Conservation (phyloP, 1,140 invertebrate species). For the Eubasilissa regina region DNA sequence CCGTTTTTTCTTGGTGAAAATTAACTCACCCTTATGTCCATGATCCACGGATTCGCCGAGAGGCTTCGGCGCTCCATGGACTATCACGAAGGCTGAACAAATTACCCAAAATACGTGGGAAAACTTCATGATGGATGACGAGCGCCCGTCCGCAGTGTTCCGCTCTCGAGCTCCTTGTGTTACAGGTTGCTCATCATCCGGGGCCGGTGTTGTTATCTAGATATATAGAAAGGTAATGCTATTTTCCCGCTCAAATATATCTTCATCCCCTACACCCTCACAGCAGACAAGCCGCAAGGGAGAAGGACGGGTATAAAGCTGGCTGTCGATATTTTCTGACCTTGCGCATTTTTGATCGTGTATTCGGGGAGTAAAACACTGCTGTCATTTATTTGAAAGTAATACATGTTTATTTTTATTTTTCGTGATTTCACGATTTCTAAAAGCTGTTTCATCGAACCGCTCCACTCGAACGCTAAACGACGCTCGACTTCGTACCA, state of each 20-base stretch:
- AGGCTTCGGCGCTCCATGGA: slow-evolving; percentile 50
- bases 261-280: slow-evolving; percentile 14
- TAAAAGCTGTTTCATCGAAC: not conserved
- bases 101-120: slow-evolving; percentile 52
- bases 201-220: slow-evolving; percentile 38
- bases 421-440: no score
- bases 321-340: slow-evolving; percentile 44
- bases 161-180: slow-evolving; percentile 44
- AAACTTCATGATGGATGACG: slow-evolving; percentile 42
- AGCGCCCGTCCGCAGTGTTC: slow-evolving; percentile 15
- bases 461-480: not conserved
- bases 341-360: slow-evolving; percentile 21
- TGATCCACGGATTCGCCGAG: slow-evolving; percentile 52
- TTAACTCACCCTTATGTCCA: slow-evolving; percentile 54
- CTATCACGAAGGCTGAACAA: slow-evolving; percentile 44
- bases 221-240: not conserved
- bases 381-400: not conserved
- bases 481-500: not conserved
- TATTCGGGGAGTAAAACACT: slow-evolving; percentile 8
- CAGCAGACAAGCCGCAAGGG: not conserved
- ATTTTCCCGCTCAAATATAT: slow-evolving; percentile 17
- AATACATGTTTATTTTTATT: not conserved
- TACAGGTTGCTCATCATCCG: slow-evolving; percentile 47
- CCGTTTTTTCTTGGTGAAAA: not conserved
- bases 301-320: slow-evolving; percentile 18